Evolutionary conservation across 1,140 invertebrate species (phyloP).

Genomic region (Phymastichus coffea): DNA sequence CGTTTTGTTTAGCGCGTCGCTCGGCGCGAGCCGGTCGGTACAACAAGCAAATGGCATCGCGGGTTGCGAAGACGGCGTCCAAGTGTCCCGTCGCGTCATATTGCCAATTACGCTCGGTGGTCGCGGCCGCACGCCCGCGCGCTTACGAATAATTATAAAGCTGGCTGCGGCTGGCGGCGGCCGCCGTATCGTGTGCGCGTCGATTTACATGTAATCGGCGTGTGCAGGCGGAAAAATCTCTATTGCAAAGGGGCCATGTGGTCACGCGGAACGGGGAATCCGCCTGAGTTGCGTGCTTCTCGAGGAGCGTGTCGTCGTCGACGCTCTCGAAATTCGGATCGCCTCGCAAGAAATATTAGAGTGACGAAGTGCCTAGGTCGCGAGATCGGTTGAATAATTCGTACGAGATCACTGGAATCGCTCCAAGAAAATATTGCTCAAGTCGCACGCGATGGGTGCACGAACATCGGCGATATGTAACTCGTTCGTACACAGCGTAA

Average conservation of each 20-base stretch:
- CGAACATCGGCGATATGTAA: no score
- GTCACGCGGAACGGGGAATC: not conserved
- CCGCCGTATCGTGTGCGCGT: not conserved
- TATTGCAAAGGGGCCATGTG: no score
- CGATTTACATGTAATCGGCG: conserved; percentile 5
- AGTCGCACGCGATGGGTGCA: no score
- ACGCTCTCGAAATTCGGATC: no score
- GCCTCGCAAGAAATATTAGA: no score
- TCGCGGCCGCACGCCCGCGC: no score
- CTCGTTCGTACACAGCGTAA: no score
- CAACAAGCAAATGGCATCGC: not conserved
- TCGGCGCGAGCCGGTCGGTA: not conserved
- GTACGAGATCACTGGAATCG: no score
- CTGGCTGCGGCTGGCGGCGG: not conserved
- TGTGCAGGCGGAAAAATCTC: no score
- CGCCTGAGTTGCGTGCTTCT: not conserved
- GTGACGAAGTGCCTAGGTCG: conserved; percentile 7
- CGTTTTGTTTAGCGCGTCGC: no score
- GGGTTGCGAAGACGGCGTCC: conserved; percentile 2
- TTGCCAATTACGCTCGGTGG: conserved; percentile 10
- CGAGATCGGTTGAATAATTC: not conserved
- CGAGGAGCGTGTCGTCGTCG: not conserved
- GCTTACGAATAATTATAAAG: conserved; percentile 23
- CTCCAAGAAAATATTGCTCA: no score
- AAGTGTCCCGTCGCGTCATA: conserved; percentile 12